Evolutionary conservation across 1,140 invertebrate genomes (phyloP).

Genomic region (Rhyzopertha dominica): DNA sequence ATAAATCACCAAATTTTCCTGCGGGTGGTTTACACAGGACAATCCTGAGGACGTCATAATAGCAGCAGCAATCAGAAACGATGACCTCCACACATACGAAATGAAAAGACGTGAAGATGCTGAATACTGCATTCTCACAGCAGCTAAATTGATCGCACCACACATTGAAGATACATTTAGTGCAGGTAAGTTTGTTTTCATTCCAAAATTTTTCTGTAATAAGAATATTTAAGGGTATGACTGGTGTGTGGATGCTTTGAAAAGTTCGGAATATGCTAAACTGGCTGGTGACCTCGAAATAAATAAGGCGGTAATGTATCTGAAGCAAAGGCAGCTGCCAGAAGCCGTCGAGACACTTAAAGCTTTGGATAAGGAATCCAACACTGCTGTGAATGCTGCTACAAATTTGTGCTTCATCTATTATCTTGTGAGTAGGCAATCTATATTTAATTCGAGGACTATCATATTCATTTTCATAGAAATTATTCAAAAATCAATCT

Average conservation of each 20-base stretch:
- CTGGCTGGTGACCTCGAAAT: constrained; percentile 88
- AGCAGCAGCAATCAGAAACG: constrained; percentile 73
- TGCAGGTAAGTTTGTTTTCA: constrained; percentile 49
- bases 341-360: constrained; percentile 83
- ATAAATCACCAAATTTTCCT: too few species aligned
- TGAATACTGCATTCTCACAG: constrained; percentile 80
- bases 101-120: constrained; percentile 69
- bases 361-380: constrained; percentile 80
- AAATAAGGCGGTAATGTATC: constrained; percentile 86
- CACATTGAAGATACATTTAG: constrained; percentile 75
- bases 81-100: constrained; percentile 73
- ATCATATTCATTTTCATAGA: too few species aligned
- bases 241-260: constrained; percentile 75
- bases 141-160: constrained; percentile 89
- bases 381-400: constrained; percentile 77
- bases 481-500: too few species aligned
- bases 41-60: constrained; percentile 67
- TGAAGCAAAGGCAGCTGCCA: constrained; percentile 78
- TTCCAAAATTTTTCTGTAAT: constrained; percentile 5
- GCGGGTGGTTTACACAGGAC: too few species aligned
- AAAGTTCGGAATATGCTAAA: constrained; percentile 68
- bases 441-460: constrained; percentile 6
- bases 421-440: constrained; percentile 61
- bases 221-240: constrained; percentile 54
- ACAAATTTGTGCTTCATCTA: constrained; percentile 91